Conservation (phyloP, 1,140 invertebrate species). For the Sarcophaga peregrina region DNA sequence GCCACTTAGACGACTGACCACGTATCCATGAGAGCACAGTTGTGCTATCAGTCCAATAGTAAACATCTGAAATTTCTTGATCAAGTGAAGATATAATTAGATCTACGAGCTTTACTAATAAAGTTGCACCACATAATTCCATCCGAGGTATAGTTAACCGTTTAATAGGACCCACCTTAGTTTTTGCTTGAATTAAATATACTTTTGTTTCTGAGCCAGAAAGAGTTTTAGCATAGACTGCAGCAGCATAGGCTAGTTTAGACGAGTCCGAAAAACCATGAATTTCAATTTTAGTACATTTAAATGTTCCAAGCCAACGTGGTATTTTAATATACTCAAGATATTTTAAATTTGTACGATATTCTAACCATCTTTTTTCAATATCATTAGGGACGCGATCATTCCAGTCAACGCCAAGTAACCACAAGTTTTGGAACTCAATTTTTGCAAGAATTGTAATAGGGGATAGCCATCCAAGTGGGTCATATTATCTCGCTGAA, state of each 20-base stretch:
- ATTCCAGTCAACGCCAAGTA: constrained; percentile 18
- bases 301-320: background rate
- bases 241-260: background rate
- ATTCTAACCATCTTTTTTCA: background rate
- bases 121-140: constrained; percentile 36
- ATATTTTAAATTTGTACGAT: background rate
- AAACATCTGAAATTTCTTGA: background rate
- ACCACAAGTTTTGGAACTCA: constrained; percentile 59
- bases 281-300: background rate
- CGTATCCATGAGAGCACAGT: constrained; percentile 8
- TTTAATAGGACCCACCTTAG: constrained; percentile 32
- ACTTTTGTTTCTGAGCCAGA: background rate
- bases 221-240: background rate
- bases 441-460: constrained; percentile 63
- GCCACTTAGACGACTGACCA: constrained; percentile 1
- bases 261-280: background rate
- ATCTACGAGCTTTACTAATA: background rate
- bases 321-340: background rate
- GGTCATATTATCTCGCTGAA: constrained; percentile 59
- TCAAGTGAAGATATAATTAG: background rate
- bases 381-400: background rate
- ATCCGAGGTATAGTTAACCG: background rate
- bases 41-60: constrained; percentile 4
- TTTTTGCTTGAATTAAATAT: too few species aligned
- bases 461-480: constrained; percentile 61